phyloP scores from a whole-genome alignment of 30 jellyfish, hydroid and myxozoan genomes.

The Hydra vulgaris region DNA sequence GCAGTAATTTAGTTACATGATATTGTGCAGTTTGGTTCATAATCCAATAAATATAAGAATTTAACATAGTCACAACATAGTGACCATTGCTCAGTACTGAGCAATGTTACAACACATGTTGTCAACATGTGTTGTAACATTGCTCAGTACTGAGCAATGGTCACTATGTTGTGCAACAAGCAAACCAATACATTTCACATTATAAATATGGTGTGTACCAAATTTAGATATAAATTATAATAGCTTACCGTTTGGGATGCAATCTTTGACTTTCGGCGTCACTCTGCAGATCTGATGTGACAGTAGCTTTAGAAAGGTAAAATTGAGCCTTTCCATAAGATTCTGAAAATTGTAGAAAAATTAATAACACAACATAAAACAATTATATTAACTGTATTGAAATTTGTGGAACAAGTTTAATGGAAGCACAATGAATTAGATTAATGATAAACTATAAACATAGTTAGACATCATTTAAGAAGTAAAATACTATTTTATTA shows the following conservation, averaged over 20 bases:
- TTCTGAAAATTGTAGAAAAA: background rate
- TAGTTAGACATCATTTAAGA: background rate
- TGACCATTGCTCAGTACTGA: too few relatives aligned
- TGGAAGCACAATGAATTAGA: background rate
- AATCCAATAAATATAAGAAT: too few relatives aligned
- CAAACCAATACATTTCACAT: background rate
- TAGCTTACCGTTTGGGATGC: background rate
- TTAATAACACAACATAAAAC: background rate
- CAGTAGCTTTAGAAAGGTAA: background rate
- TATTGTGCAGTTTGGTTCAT: too few relatives aligned
- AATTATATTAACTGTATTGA: background rate
- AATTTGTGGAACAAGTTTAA: background rate
- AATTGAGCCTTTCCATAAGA: background rate
- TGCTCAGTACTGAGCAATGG: background rate
- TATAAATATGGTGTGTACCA: background rate
- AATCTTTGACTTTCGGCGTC: background rate
- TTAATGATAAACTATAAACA: background rate
- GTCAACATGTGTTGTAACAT: too few relatives aligned
- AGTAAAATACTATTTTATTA: background rate
- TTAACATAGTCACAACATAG: too few relatives aligned
- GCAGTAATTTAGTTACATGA: too few relatives aligned
- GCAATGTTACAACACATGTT: too few relatives aligned
- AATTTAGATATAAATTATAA: too few relatives aligned
- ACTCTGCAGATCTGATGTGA: background rate
- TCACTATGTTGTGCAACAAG: background rate